Percentiles rank a stretch among this genome's conserved stretches.
phyloP scores from a whole-genome alignment of 2,797 vertebrate genomes.

The Synaphobranchus kaupii region DNA sequence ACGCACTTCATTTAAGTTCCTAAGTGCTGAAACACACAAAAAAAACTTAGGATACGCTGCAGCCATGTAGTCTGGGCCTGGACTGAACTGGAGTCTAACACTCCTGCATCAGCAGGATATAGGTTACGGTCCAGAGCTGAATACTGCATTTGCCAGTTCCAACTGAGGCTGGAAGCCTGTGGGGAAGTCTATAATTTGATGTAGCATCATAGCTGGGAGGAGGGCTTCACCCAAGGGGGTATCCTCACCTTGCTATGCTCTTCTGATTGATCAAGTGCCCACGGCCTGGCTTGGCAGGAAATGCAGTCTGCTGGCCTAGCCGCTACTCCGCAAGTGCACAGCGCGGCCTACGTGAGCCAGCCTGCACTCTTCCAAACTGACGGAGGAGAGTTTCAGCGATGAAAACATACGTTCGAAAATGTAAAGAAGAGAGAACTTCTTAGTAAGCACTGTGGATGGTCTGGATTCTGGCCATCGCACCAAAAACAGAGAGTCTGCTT shows the following conservation, averaged over 20 bases:
- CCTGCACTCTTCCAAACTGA: neutral
- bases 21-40: no score
- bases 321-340: neutral
- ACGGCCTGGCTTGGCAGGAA: neutral
- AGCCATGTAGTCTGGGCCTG: neutral
- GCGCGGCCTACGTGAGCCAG: neutral
- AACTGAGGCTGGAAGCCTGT: neutral
- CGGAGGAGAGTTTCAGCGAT: neutral
- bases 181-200: neutral
- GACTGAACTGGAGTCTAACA: no score
- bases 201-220: neutral
- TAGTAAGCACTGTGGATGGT: neutral
- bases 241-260: neutral
- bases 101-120: neutral
- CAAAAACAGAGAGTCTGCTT: neutral
- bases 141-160: neutral
- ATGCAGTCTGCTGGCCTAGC: neutral
- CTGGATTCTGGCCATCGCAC: neutral
- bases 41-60: neutral
- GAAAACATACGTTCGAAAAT: neutral
- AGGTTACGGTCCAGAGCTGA: neutral
- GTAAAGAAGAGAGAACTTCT: neutral
- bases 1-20: neutral
- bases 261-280: neutral
- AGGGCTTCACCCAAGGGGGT: neutral